Evolutionary conservation across 2,888 invertebrate genomes (phyloP).

Genomic region (Ctena decussata): DNA sequence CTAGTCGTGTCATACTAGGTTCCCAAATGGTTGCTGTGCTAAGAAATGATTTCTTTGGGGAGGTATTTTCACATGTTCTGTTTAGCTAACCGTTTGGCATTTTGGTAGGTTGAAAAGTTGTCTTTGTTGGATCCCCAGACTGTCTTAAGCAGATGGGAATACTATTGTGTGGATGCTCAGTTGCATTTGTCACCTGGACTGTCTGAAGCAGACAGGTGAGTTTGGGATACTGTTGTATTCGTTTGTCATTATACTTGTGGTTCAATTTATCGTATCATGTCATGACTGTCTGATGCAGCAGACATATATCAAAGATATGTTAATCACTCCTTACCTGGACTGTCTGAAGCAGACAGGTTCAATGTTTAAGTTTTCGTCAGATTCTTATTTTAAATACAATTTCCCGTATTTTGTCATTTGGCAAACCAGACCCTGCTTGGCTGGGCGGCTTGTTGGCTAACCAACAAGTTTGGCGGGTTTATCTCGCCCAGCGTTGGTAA

Average conservation of each 20-base stretch:
- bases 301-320: neutral
- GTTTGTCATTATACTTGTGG: neutral
- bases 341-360: neutral
- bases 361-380: neutral
- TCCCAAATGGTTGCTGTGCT: too few species aligned
- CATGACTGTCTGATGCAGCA: slow-evolving; percentile 11
- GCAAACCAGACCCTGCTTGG: neutral
- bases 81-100: too few species aligned
- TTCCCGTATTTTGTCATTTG: neutral
- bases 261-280: neutral
- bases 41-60: too few species aligned
- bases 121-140: neutral
- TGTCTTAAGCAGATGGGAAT: neutral
- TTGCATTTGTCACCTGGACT: neutral
- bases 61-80: too few species aligned
- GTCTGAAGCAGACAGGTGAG: neutral
- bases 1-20: neutral
- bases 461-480: slow-evolving; percentile 12
- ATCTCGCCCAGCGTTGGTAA: neutral
- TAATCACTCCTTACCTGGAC: neutral
- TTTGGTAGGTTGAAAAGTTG: too few species aligned
- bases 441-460: slow-evolving; percentile 1
- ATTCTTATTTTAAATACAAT: too few species aligned
- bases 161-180: neutral
- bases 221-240: neutral